A percentile compares a stretch with the other conserved stretches of the same genome.
Evolutionary conservation across 1,140 invertebrate genomes (phyloP).

Genomic region (Drosophila trapezifrons): DNA sequence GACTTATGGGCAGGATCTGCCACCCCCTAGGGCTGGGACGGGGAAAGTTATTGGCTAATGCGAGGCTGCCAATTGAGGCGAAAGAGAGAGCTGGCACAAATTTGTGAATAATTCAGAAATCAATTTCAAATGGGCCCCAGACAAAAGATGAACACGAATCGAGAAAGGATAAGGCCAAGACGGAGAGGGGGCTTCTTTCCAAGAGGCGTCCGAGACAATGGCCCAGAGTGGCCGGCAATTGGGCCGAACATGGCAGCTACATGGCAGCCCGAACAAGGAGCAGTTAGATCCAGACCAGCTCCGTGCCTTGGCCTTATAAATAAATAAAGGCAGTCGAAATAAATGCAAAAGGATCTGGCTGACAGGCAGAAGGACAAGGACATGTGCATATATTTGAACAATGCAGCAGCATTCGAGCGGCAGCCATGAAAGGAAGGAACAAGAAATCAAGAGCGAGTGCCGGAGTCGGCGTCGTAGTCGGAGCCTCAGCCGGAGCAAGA

Average conservation of each 20-base stretch:
- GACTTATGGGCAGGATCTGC: slow-evolving; percentile 56
- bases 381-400: slow-evolving; percentile 71
- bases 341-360: slow-evolving; percentile 69
- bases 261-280: slow-evolving; percentile 68
- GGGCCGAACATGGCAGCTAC: slow-evolving; percentile 74
- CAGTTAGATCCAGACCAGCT: slow-evolving; percentile 47
- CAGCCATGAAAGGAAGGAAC: slow-evolving; percentile 62
- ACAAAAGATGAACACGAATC: slow-evolving; percentile 47
- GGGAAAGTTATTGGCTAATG: slow-evolving; percentile 67
- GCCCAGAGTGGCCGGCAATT: slow-evolving; percentile 57
- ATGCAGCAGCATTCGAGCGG: slow-evolving; percentile 41
- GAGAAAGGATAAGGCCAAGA: slow-evolving; percentile 26
- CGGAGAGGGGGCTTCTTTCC: background rate
- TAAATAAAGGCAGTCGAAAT: slow-evolving; percentile 74
- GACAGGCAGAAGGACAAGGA: slow-evolving; percentile 62
- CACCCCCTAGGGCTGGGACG: slow-evolving; percentile 1
- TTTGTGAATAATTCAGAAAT: slow-evolving; percentile 79
- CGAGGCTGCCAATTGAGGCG: slow-evolving; percentile 62
- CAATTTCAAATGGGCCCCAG: slow-evolving; percentile 61
- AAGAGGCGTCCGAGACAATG: slow-evolving; percentile 48
- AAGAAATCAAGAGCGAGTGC: slow-evolving; percentile 78
- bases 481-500: slow-evolving; percentile 39
- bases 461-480: background rate
- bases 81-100: slow-evolving; percentile 38
- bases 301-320: slow-evolving; percentile 68